phyloP scores from a whole-genome alignment of 2,797 vertebrate species.

The Chiroxiphia lanceolata region DNA sequence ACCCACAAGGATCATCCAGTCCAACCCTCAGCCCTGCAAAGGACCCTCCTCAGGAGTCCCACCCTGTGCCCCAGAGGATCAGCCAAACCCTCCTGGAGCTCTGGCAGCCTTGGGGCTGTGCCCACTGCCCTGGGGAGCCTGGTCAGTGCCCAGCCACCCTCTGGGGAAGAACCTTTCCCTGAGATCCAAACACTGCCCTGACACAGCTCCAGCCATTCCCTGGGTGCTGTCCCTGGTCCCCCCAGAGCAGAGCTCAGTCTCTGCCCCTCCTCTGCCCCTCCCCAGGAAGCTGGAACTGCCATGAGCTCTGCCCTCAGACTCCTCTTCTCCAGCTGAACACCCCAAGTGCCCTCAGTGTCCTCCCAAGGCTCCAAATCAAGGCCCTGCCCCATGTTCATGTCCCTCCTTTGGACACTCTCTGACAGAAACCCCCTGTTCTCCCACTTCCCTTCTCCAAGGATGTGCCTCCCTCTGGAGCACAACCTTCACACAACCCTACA shows the following conservation, averaged over 20 bases:
- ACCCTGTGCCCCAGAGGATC: background rate
- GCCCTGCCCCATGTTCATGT: background rate
- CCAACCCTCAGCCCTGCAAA: background rate
- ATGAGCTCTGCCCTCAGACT: background rate
- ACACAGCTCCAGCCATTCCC: background rate
- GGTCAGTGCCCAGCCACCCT: background rate
- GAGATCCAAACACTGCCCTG: background rate
- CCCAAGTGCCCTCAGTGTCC: background rate
- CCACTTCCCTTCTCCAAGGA: background rate
- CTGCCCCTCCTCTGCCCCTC: background rate
- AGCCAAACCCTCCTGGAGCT: background rate
- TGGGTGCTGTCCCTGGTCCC: background rate
- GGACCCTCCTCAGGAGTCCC: background rate
- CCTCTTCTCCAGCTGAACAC: background rate
- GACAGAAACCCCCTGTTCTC: accelerated
- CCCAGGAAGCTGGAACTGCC: background rate
- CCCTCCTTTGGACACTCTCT: background rate
- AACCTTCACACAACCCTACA: background rate
- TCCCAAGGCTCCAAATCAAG: background rate
- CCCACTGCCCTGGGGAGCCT: background rate
- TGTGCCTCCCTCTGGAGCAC: accelerated
- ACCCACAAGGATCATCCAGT: background rate
- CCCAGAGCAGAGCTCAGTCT: no score
- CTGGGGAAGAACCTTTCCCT: background rate
- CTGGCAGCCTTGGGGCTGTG: background rate